Conservation (phyloP, 2,113 vertebrate species). For the Chaetura pelagica region DNA sequence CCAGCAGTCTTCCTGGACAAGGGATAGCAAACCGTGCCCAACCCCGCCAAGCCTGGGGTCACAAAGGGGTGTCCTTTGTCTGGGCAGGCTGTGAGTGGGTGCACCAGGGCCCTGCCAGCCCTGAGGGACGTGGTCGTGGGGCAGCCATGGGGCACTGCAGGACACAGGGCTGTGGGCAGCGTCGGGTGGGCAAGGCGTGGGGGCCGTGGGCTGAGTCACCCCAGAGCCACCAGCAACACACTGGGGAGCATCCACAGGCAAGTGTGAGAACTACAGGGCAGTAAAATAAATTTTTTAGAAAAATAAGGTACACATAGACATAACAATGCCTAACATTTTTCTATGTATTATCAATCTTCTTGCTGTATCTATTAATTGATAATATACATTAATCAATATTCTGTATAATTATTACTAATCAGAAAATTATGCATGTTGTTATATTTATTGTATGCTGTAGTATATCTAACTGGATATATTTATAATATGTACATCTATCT, state of each 20-base stretch:
- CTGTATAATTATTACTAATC: neutral
- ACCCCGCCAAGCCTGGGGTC: too few relatives aligned
- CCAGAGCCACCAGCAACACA: neutral
- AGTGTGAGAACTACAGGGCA: neutral
- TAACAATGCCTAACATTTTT: neutral
- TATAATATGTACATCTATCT: neutral
- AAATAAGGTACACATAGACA: neutral
- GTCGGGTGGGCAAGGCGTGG: too few relatives aligned
- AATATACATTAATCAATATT: too few relatives aligned
- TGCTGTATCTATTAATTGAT: neutral
- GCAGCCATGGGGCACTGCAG: too few relatives aligned
- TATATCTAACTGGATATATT: neutral
- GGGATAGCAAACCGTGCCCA: neutral
- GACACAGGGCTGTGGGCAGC: too few relatives aligned
- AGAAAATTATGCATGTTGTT: neutral
- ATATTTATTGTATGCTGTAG: neutral
- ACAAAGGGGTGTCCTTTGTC: too few relatives aligned
- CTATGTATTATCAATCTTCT: neutral
- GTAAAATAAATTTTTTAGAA: too few relatives aligned
- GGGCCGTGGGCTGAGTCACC: neutral
- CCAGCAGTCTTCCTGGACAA: accelerated
- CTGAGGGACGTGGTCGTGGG: too few relatives aligned
- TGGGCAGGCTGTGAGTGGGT: too few relatives aligned
- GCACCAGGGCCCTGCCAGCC: too few relatives aligned
- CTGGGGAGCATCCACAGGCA: neutral